Evolutionary conservation across 2,113 vertebrate genomes (phyloP).

Genomic region (Pterophyllum scalare): DNA sequence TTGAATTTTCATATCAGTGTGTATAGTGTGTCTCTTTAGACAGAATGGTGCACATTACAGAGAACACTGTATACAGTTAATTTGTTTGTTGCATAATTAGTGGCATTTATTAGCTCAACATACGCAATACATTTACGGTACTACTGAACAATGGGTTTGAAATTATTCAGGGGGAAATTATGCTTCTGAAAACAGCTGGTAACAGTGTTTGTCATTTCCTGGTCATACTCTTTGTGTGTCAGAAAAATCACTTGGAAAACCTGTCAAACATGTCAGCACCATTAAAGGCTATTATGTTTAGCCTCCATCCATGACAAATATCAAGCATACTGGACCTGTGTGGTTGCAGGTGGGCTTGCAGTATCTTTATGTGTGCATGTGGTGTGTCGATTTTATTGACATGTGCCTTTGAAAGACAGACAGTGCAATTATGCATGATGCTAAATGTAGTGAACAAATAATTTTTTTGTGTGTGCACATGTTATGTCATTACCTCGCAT

Average conservation of each 20-base stretch:
- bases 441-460: background rate
- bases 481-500: too few relatives aligned
- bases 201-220: background rate
- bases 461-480: too few relatives aligned
- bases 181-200: background rate
- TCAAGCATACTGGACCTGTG: background rate
- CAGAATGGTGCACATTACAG: background rate
- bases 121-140: background rate
- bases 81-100: background rate
- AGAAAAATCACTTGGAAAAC: slow-evolving; percentile 24
- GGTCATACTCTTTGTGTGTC: slow-evolving; percentile 14
- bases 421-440: slow-evolving; percentile 2
- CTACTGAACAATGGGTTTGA: background rate
- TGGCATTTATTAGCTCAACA: background rate
- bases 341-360: slow-evolving; percentile 20
- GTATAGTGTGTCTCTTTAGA: background rate
- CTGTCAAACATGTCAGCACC: slow-evolving; percentile 47
- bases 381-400: slow-evolving; percentile 5
- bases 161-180: background rate
- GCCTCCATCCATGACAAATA: slow-evolving; percentile 29
- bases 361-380: slow-evolving; percentile 1
- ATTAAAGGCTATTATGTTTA: slow-evolving; percentile 39
- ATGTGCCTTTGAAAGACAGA: slow-evolving; percentile 27
- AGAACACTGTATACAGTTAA: background rate
- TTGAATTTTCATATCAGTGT: background rate